Conservation (phyloP, 2,888 invertebrate genomes). For the Perithous albicinctus region DNA sequence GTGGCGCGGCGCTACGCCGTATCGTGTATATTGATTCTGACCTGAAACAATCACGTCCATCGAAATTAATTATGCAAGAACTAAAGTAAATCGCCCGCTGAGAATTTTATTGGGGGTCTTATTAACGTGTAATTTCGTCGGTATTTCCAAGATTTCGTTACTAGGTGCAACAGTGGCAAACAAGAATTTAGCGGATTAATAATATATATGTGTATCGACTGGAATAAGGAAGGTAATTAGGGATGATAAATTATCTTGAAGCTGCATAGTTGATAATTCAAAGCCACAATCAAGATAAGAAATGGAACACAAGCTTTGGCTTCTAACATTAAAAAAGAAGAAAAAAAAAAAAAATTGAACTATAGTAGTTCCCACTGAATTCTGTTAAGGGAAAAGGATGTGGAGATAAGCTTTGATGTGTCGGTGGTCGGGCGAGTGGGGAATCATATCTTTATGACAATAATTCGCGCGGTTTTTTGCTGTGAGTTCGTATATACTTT, state of each 20-base stretch:
- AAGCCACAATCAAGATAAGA: slow-evolving; percentile 14
- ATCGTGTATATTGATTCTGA: slow-evolving; percentile 96
- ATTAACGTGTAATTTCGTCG: background rate
- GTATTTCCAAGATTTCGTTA: background rate
- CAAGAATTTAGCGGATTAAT: background rate
- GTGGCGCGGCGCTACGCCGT: slow-evolving; percentile 90
- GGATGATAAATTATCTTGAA: slow-evolving; percentile 1
- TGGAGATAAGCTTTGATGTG: background rate
- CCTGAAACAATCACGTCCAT: slow-evolving; percentile 69
- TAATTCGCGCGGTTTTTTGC: background rate
- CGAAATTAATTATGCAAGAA: slow-evolving; percentile 40
- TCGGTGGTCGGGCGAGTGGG: background rate
- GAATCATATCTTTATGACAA: slow-evolving; percentile 2
- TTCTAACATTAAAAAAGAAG: background rate
- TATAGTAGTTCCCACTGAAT: background rate
- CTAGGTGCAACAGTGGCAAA: background rate
- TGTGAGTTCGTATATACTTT: background rate
- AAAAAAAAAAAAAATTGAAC: background rate
- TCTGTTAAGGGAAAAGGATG: background rate
- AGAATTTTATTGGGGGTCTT: background rate
- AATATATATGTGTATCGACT: background rate
- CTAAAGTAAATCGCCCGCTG: background rate
- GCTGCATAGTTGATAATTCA: background rate
- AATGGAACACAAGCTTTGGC: background rate
- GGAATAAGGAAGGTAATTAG: background rate